These are phyloP conservation scores for Cantharis lateralis DNA, from an alignment of 2,888 invertebrate species.

Conservation along the genomic window DNA sequence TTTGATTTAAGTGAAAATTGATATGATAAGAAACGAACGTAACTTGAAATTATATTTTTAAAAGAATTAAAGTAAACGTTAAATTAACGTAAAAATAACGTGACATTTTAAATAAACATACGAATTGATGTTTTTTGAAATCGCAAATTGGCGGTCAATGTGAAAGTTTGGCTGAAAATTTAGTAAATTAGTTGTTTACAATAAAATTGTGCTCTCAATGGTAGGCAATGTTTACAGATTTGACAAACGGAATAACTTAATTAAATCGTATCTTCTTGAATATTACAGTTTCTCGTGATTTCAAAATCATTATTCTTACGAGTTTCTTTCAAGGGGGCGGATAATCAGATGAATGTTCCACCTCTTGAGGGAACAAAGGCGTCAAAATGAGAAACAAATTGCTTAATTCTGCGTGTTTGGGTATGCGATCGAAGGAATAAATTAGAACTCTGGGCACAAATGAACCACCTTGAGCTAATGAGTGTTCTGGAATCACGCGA, in stretches of 20 bases:
- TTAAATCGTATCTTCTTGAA: conserved; percentile 17
- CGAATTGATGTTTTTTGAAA: too few relatives aligned
- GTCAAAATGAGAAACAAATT: conserved; percentile 41
- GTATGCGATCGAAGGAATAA: conserved; percentile 38
- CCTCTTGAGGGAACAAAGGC: conserved; percentile 37
- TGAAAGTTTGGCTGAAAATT: not conserved
- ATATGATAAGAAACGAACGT: too few relatives aligned
- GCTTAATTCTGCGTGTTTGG: conserved; percentile 40
- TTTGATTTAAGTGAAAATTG: too few relatives aligned
- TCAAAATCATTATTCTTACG: conserved; percentile 24
- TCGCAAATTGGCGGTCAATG: too few relatives aligned
- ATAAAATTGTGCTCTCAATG: not conserved
- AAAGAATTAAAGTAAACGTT: too few relatives aligned
- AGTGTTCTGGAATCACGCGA: conserved; percentile 39
- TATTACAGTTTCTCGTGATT: conserved; percentile 25
- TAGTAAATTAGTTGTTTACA: not conserved
- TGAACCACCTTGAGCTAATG: conserved; percentile 39
- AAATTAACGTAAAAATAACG: not conserved
- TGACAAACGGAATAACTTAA: not conserved
- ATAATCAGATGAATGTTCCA: conserved; percentile 32
- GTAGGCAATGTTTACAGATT: not conserved
- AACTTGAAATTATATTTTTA: too few relatives aligned
- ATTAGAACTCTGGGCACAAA: conserved; percentile 39
- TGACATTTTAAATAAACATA: too few relatives aligned
- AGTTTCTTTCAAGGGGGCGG: conserved; percentile 20